These are phyloP conservation scores for Enoplosus armatus DNA, from an alignment of 2,797 vertebrate genomes.

Conservation along the genomic window DNA sequence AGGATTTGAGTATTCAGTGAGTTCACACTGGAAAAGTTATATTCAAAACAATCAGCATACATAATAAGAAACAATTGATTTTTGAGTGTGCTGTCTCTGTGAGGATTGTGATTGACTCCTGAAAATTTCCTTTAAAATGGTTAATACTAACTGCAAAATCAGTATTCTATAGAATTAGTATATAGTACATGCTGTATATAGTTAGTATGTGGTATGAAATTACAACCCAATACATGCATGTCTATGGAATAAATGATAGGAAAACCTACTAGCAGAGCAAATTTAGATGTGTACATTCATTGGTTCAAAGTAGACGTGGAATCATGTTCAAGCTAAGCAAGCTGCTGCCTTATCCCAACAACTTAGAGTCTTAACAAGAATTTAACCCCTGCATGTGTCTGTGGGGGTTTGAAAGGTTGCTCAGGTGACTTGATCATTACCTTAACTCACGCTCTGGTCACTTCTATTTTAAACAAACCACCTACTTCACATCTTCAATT, in stretches of 20 bases:
- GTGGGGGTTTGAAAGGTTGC: neutral
- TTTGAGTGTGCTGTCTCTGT: neutral
- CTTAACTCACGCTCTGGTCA: neutral
- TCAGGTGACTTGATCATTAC: conserved; percentile 1
- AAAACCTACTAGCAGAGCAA: neutral
- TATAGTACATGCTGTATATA: neutral
- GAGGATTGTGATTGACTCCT: neutral
- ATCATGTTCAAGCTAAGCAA: neutral
- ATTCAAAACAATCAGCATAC: neutral
- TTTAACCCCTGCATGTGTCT: neutral
- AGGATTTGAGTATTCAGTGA: neutral
- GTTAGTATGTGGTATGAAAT: neutral
- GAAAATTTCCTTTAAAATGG: neutral
- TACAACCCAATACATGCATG: neutral
- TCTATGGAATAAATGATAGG: neutral
- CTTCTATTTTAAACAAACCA: neutral
- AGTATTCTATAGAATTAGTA: neutral
- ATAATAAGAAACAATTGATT: neutral
- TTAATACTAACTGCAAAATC: neutral
- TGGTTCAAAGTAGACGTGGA: neutral
- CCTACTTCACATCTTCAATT: neutral
- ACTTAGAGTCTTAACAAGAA: neutral
- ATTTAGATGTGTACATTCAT: neutral
- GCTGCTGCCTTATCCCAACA: neutral
- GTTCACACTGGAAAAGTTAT: neutral